A percentile compares a stretch with the other conserved stretches of the same genome.
These are phyloP conservation scores for Maconellicoccus hirsutus DNA, from an alignment of 1,140 invertebrate genomes.

Conservation along the genomic window DNA sequence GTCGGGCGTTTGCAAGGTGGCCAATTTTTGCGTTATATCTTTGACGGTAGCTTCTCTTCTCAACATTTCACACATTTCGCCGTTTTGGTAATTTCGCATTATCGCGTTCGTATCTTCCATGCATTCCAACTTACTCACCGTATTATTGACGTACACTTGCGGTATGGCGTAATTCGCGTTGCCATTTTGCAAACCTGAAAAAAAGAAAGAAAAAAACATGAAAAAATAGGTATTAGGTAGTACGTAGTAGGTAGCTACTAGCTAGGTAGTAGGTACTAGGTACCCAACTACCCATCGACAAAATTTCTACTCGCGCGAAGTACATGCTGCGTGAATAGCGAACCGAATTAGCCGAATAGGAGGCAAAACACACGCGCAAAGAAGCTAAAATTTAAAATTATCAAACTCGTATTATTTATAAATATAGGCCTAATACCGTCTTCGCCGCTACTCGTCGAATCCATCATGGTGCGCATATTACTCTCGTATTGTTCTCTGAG, in stretches of 20 bases:
- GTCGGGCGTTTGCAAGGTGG: slow-evolving; percentile 47
- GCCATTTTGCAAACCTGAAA: slow-evolving; percentile 4
- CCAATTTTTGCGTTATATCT: slow-evolving; percentile 72
- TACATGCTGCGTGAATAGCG: too few species aligned
- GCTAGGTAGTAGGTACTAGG: too few species aligned
- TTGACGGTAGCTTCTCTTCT: slow-evolving; percentile 64
- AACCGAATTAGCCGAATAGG: too few species aligned
- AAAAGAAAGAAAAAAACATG: too few species aligned
- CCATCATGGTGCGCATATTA: slow-evolving; percentile 23
- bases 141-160: not conserved
- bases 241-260: too few species aligned
- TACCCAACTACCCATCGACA: too few species aligned
- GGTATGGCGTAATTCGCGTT: not conserved
- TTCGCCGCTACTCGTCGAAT: slow-evolving; percentile 25
- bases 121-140: not conserved
- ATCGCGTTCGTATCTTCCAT: not conserved
- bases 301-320: too few species aligned
- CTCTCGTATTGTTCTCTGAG: slow-evolving; percentile 25
- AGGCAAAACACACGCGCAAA: too few species aligned
- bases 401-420: not conserved
- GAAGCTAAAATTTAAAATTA: too few species aligned
- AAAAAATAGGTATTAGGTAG: too few species aligned
- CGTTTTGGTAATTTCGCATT: not conserved
- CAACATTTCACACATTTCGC: slow-evolving; percentile 14
- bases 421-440: slow-evolving; percentile 9